Percentiles rank a stretch among this genome's conserved stretches.
Evolutionary conservation across 2,113 vertebrate genomes (phyloP).

Genomic region (Lethenteron reissneri): DNA sequence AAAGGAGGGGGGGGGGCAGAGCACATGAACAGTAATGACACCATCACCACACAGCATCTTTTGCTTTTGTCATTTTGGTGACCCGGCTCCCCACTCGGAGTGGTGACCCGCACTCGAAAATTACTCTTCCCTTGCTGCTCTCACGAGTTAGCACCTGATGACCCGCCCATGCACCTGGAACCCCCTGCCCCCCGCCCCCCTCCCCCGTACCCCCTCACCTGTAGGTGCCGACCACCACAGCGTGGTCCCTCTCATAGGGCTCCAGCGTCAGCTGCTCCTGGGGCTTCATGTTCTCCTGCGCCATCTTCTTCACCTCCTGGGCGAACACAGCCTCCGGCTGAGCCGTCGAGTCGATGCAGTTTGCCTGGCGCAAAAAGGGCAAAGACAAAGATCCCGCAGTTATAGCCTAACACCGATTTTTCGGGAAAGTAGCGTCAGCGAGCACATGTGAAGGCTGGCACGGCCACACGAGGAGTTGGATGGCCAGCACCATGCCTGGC

Average conservation of each 20-base stretch:
- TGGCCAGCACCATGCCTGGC: too few species aligned
- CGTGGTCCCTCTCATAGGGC: slow-evolving; percentile 72
- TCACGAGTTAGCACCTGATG: neutral
- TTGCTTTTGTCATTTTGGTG: too few species aligned
- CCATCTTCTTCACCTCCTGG: slow-evolving; percentile 68
- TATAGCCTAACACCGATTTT: neutral
- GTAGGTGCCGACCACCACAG: slow-evolving; percentile 69
- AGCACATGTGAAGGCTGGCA: too few species aligned
- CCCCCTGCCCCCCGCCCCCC: too few species aligned
- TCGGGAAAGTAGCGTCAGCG: too few species aligned
- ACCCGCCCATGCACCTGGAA: too few species aligned
- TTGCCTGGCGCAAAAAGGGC: slow-evolving; percentile 28
- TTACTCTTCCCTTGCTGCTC: too few species aligned
- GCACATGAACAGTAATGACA: neutral
- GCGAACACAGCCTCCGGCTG: slow-evolving; percentile 67
- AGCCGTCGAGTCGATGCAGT: slow-evolving; percentile 78
- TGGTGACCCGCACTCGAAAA: too few species aligned
- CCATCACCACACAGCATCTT: neutral
- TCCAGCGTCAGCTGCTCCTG: slow-evolving; percentile 76
- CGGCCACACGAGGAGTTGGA: too few species aligned
- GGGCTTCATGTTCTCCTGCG: slow-evolving; percentile 67
- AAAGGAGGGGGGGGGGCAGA: slow-evolving; percentile 3
- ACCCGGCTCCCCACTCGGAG: too few species aligned
- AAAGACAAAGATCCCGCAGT: neutral
- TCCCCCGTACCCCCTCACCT: slow-evolving; percentile 25